Evolutionary conservation across 2,888 invertebrate species (phyloP), one percentile per base, ranked within the genome.

Genomic region (Pilophorus perplexus): DNA sequence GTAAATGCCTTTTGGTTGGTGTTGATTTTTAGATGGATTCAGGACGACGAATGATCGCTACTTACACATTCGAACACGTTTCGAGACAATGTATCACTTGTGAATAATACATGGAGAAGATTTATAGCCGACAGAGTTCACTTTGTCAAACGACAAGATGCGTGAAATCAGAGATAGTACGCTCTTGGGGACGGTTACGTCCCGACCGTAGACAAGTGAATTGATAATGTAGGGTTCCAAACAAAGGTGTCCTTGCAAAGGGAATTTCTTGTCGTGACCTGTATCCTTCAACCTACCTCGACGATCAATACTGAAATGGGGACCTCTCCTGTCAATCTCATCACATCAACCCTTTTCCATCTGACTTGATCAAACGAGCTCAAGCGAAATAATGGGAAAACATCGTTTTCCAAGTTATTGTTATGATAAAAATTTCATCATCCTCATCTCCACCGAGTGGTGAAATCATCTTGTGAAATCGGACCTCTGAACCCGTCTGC

Each of bases 91-190:
- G 44, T 20, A 62, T 62, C 62, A 62, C 33, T 6, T 62, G n/a
- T 52, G 62, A 62, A 62, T 62, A 62, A 62, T 62, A 62, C 62
- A 62, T 62, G 38, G 46, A 25, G 44, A 62, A 23, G 62, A 62
- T 44, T 62, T 46, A 62, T 48, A 14, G 62, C 33, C 46, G 46
- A 28, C 62, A 14, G 33, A 40, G 62, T 44, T 48, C 62, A 48
- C 62, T 46, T 46, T 62, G 62, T 62, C 62, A 62, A 62, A 62
- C 38, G 62, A 48, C 14, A 25, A 23, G 55, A 55, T 38, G 55
- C 27, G 55, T 55, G 55, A 38, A 55, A 55, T 55, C 38, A 33
- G 55, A 33, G 55, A 38, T 38, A 38, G 55, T 38, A 38, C 20
- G 52, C 27, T 28, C 27, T 25, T 18, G 52, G 52, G 52, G 27